Percentiles rank a stretch among this genome's conserved stretches.
Conservation (phyloP, 1,140 invertebrate genomes). For the Sinella curviseta region DNA sequence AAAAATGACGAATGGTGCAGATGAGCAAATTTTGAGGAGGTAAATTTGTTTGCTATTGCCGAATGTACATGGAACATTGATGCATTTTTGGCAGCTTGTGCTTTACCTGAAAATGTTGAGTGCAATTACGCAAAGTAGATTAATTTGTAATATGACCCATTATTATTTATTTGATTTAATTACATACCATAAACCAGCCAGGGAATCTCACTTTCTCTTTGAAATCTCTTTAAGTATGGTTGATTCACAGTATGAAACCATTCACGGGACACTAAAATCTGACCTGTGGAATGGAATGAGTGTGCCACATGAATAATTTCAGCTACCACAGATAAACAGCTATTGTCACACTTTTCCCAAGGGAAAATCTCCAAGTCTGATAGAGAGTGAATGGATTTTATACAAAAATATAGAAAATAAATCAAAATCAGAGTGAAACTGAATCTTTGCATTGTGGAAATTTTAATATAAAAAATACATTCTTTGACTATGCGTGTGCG, state of each 20-base stretch:
- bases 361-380: neutral
- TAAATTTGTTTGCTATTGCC: neutral
- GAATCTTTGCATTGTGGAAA: neutral
- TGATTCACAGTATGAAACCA: neutral
- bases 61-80: neutral
- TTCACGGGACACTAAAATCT: neutral
- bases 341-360: no score
- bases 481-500: neutral
- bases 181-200: neutral
- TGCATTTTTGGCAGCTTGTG: neutral
- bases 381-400: neutral
- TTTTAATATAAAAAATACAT: neutral
- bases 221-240: neutral
- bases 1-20: neutral
- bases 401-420: neutral
- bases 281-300: neutral
- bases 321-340: neutral
- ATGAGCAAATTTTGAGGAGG: constrained; percentile 3
- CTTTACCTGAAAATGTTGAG: neutral
- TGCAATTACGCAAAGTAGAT: neutral
- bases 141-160: neutral
- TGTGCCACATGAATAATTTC: neutral
- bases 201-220: neutral
- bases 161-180: neutral
- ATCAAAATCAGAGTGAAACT: neutral